Conservation (phyloP, 2,888 invertebrate species). For the Agrochola macilenta region DNA sequence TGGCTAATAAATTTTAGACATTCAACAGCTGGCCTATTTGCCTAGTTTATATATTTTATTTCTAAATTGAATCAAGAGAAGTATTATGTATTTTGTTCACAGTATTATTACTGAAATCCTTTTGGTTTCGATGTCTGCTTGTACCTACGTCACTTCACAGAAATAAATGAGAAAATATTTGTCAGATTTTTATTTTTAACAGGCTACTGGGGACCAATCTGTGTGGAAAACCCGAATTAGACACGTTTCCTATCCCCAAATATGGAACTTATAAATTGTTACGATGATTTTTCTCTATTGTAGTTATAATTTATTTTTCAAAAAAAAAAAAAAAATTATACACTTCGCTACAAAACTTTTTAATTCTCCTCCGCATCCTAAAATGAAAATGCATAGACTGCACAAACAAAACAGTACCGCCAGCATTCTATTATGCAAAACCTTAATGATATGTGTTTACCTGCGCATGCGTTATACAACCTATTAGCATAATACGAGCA, state of each 20-base stretch:
- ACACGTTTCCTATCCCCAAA: too few species aligned
- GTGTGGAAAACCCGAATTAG: not conserved
- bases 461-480: conserved; percentile 65
- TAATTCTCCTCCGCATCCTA: conserved; percentile 4
- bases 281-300: not conserved
- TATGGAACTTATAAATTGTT: not conserved
- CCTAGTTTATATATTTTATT: conserved; percentile 31
- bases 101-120: conserved; percentile 1
- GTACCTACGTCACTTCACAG: too few species aligned
- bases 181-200: not conserved
- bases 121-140: not conserved
- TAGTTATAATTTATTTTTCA: not conserved
- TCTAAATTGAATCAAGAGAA: not conserved
- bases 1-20: conserved; percentile 36
- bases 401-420: conserved; percentile 51
- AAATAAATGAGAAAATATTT: not conserved
- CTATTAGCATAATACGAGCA: conserved; percentile 74
- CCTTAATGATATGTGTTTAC: conserved; percentile 64
- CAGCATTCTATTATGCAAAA: conserved; percentile 65
- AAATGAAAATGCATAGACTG: conserved; percentile 39
- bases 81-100: not conserved
- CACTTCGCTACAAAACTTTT: conserved; percentile 7
- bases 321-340: not conserved
- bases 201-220: not conserved
- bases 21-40: conserved; percentile 38